A percentile compares a stretch with the other conserved stretches of the same genome.
phyloP scores from a whole-genome alignment of 1,140 invertebrate species.

The Conopomorpha cramerella region DNA sequence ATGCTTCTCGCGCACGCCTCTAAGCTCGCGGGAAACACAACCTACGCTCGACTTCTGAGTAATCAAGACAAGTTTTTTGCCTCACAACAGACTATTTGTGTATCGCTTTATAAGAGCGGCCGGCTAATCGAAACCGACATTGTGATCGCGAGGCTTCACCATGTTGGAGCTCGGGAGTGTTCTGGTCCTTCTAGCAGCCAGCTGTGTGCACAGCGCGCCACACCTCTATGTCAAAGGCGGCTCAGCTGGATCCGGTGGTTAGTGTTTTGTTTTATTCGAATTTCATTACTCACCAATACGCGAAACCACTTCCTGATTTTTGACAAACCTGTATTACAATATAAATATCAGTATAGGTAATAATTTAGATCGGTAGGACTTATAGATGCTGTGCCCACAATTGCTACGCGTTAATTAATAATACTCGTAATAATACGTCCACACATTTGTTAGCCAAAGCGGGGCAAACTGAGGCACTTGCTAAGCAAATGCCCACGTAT shows the following conservation, averaged over 20 bases:
- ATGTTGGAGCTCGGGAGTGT: conserved; percentile 39
- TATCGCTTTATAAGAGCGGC: conserved; percentile 49
- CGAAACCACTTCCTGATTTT: no score
- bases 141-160: conserved; percentile 34
- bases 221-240: conserved; percentile 37
- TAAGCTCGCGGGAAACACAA: conserved; percentile 26
- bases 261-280: neutral
- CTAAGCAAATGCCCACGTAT: no score
- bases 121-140: conserved; percentile 24
- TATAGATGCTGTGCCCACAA: no score
- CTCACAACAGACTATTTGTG: conserved; percentile 39
- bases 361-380: no score
- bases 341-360: no score
- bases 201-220: conserved; percentile 26
- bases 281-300: neutral
- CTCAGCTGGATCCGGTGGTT: conserved; percentile 25
- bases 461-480: no score
- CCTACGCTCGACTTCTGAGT: conserved; percentile 36
- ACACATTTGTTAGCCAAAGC: no score
- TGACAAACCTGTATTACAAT: no score
- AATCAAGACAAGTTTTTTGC: conserved; percentile 45
- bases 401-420: no score
- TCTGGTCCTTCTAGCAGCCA: conserved; percentile 21
- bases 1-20: conserved; percentile 10
- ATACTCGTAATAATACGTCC: no score